A percentile compares a stretch with the other conserved stretches of the same genome.
phyloP scores from a whole-genome alignment of 2,113 vertebrate species.

The Carettochelys insculpta region DNA sequence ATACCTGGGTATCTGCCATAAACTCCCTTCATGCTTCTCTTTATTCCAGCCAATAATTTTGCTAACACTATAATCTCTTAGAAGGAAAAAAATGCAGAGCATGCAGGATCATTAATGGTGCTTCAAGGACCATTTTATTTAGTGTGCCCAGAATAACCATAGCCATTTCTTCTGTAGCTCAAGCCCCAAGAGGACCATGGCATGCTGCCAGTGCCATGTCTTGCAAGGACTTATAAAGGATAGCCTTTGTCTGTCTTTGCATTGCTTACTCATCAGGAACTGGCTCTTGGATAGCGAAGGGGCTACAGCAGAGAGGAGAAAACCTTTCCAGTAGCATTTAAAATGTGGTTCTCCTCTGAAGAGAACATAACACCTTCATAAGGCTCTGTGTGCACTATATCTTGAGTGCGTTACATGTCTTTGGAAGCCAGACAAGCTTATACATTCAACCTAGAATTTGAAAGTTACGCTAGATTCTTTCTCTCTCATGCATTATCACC shows the following conservation, averaged over 20 bases:
- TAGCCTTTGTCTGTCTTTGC: neutral
- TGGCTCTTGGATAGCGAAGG: fast-evolving
- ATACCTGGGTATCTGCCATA: neutral
- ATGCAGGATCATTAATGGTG: neutral
- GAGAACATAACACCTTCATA: neutral
- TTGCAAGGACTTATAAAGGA: fast-evolving
- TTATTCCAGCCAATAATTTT: neutral
- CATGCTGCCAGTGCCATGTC: neutral
- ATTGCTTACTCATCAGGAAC: neutral
- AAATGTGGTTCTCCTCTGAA: neutral
- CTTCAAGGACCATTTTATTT: neutral
- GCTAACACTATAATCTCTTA: neutral
- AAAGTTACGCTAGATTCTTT: neutral
- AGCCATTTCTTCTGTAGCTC: neutral
- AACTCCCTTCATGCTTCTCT: neutral
- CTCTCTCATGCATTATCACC: neutral
- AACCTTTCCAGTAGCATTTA: neutral
- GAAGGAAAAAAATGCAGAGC: neutral
- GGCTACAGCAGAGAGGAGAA: neutral
- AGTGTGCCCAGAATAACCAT: neutral
- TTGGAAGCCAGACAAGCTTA: neutral
- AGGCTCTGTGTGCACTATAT: neutral
- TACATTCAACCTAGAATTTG: neutral
- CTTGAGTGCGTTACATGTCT: neutral
- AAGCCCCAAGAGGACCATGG: neutral